Evolutionary conservation across 2,113 vertebrate species (phyloP).

Genomic region (Poecilia latipinna): DNA sequence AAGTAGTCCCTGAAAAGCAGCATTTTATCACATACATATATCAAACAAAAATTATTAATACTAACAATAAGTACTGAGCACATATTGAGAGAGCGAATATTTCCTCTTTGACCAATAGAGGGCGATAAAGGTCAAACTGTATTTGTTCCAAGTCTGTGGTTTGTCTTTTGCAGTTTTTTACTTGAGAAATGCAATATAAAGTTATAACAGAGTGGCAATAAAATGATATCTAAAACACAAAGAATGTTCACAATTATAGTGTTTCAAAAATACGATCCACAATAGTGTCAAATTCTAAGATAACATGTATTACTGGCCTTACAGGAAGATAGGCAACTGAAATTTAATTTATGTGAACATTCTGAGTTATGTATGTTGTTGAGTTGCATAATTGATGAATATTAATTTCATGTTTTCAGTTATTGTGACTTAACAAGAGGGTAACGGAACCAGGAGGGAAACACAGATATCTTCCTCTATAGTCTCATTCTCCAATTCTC

Average conservation of each 20-base stretch:
- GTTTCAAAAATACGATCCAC: background rate
- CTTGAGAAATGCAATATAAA: background rate
- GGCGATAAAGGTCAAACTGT: constrained; percentile 16
- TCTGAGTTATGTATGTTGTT: background rate
- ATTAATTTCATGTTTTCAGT: background rate
- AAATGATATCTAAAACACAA: too few species aligned
- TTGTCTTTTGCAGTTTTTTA: background rate
- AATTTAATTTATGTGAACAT: background rate
- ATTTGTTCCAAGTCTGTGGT: background rate
- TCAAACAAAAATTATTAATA: too few species aligned
- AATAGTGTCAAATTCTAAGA: background rate
- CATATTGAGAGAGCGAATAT: background rate
- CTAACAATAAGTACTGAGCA: too few species aligned
- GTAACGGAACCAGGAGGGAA: background rate
- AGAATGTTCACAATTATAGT: too few species aligned
- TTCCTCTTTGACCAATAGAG: constrained; percentile 29
- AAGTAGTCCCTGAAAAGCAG: too few species aligned
- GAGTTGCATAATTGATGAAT: background rate
- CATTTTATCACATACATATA: too few species aligned
- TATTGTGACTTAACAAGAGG: too few species aligned
- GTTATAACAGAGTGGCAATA: too few species aligned
- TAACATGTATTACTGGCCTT: background rate
- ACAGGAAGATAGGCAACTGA: background rate
- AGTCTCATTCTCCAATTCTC: background rate
- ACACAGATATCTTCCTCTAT: background rate